Evolutionary conservation across 2,888 invertebrate genomes (phyloP), one percentile per base, ranked within the genome.

Genomic region (Deilephila elpenor): DNA sequence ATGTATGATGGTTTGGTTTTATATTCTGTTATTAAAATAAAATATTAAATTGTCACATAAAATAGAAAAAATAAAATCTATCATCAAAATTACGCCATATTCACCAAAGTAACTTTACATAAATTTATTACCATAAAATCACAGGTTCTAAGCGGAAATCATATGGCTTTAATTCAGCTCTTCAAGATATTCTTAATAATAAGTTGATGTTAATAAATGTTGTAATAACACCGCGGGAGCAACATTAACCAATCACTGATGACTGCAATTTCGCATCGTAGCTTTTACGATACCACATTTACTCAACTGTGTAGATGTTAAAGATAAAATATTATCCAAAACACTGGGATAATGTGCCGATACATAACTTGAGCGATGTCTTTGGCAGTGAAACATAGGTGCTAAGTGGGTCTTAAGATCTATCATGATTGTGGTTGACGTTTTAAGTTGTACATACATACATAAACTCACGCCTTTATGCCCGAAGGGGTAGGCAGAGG

Each of bases 191-290:
- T 25, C 20, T 25, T 5, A 51, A 11, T 64, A 44, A 67, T 25
- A 25, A 17, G 44, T 51, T 51, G 44, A 25, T 51, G 67, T 67
- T 20, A 51, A 44, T 67, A 44, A 51, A 67, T 51, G 67, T 14
- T 25, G 44, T 67, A 67, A 64, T 62, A 62, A 19, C 37, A 4
- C 19, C 37, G 34, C 64, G 44, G 62, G 8, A 59, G 59, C 34
- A 37, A 59, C 59, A 25, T 37, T 34, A 20, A 34, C 53, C 34
- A 59, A 34, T 20, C 44, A 44, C 25, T 44, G 29, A 71, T 67
- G 67, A 51, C 67, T 67, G 67, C 44, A 67, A 67, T 67, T 51
- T 67, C 7, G 44, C 67, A 29, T 67, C 67, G 67, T 67, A 51
- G 44, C 51, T 51, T 67, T 67, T 67, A 67, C 44, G 67, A 67